Percentiles rank a stretch among this genome's conserved stretches.
These are phyloP conservation scores for Habropoda laboriosa DNA, from an alignment of 1,140 invertebrate genomes.

Conservation along the genomic window DNA sequence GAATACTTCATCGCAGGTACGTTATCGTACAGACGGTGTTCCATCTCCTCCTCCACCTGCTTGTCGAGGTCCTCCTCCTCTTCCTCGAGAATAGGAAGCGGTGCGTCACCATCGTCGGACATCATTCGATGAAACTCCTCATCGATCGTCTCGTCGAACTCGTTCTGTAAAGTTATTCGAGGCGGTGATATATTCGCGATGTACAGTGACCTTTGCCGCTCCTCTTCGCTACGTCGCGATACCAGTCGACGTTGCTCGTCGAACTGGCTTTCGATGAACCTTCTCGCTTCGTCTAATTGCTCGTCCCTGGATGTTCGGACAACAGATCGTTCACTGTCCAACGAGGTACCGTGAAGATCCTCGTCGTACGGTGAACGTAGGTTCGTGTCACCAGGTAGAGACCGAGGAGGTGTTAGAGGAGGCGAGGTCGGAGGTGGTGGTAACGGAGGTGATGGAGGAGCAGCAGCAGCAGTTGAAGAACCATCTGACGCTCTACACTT, in stretches of 20 bases:
- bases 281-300: conserved; percentile 72
- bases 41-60: conserved; percentile 72
- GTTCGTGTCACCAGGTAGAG: background rate
- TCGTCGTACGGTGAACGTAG: background rate
- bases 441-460: conserved; percentile 31
- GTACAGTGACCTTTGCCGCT: conserved; percentile 47
- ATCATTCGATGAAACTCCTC: conserved; percentile 68
- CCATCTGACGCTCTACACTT: conserved; percentile 70
- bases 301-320: conserved; percentile 36
- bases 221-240: conserved; percentile 60
- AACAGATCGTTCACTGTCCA: background rate
- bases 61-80: conserved; percentile 76
- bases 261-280: conserved; percentile 77
- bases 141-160: conserved; percentile 74
- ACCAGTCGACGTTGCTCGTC: conserved; percentile 62
- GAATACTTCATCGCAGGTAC: conserved; percentile 79
- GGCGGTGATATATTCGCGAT: conserved; percentile 72
- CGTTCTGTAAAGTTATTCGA: conserved; percentile 70
- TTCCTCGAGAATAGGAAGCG: conserved; percentile 76
- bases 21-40: conserved; percentile 77
- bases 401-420: background rate
- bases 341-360: background rate
- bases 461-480: conserved; percentile 18
- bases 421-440: conserved; percentile 37
- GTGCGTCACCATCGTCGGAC: conserved; percentile 50